Percentiles rank a stretch among this genome's conserved stretches.
These are phyloP conservation scores for Zhuqinia jingwanae DNA, from an alignment of 2,888 invertebrate species.

Conservation along the genomic window DNA sequence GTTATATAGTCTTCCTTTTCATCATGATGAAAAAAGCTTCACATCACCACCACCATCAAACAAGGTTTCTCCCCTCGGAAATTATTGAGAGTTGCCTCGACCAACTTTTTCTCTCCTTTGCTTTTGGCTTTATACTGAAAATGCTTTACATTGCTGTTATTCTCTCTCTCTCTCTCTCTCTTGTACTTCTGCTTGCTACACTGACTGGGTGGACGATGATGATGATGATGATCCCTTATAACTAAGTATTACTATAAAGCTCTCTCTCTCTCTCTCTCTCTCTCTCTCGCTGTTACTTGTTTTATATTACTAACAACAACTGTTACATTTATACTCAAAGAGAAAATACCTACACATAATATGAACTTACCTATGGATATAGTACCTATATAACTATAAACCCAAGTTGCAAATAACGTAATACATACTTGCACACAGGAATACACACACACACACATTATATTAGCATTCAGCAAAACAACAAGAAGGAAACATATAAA, in stretches of 20 bases:
- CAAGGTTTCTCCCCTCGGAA: conserved; percentile 23
- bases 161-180: conserved; percentile 13
- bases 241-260: conserved; percentile 43
- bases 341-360: neutral
- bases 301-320: conserved; percentile 16
- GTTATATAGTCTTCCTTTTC: conserved; percentile 40
- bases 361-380: too few relatives aligned
- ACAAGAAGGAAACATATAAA: neutral
- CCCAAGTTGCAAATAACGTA: too few relatives aligned
- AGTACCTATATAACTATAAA: too few relatives aligned
- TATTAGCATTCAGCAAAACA: neutral
- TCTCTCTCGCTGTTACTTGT: conserved; percentile 25
- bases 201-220: neutral
- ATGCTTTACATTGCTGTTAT: too few relatives aligned
- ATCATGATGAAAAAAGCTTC: conserved; percentile 42
- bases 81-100: neutral
- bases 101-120: conserved; percentile 27
- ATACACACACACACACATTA: neutral
- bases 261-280: too few relatives aligned
- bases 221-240: conserved; percentile 41
- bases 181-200: conserved; percentile 29
- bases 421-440: neutral
- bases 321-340: neutral
- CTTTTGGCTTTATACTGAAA: too few relatives aligned
- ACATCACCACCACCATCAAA: conserved; percentile 40